Evolutionary conservation across 2,797 vertebrate species (phyloP).

Genomic region (Podargus strigoides): DNA sequence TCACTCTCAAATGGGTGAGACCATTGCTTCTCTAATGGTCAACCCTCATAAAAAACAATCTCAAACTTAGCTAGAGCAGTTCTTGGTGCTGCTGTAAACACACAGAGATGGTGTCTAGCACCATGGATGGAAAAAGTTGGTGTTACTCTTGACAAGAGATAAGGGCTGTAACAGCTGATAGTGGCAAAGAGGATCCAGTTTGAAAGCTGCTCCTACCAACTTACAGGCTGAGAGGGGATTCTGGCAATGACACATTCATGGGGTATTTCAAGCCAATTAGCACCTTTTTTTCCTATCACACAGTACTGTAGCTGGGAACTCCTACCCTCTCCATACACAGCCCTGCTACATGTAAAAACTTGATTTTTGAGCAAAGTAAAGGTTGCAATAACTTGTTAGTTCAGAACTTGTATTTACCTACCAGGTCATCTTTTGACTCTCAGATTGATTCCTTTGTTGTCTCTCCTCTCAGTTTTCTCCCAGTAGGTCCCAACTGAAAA

Average conservation of each 20-base stretch:
- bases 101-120: background rate
- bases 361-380: background rate
- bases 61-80: background rate
- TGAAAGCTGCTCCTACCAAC: background rate
- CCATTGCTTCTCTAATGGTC: background rate
- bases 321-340: background rate
- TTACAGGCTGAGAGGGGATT: background rate
- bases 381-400: background rate
- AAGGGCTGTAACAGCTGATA: background rate
- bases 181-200: background rate
- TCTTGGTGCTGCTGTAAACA: background rate
- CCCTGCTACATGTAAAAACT: accelerated
- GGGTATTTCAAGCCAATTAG: background rate
- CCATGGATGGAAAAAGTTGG: background rate
- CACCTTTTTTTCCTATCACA: background rate
- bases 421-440: background rate
- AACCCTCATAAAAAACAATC: background rate
- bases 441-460: background rate
- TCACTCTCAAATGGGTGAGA: background rate
- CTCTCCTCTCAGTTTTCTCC: background rate
- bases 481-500: background rate
- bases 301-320: background rate
- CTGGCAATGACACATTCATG: accelerated
- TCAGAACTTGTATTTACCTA: background rate
- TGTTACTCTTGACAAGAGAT: no score